Evolutionary conservation across 2,113 vertebrate genomes (phyloP).

Genomic region (Myiagra hebetior): DNA sequence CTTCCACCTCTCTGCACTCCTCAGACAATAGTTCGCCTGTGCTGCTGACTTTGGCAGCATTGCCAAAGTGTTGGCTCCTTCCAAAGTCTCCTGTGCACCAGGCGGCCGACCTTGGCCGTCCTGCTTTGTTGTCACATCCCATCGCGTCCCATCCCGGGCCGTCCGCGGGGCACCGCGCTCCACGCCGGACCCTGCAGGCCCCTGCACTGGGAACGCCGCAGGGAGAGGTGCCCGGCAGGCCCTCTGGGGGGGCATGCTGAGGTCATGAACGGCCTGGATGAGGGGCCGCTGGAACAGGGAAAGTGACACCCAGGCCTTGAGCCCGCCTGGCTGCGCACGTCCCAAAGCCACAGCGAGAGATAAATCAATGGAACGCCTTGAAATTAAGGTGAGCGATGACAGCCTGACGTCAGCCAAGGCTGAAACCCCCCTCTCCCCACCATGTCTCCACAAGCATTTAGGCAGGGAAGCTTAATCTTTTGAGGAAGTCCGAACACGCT

Average conservation of each 20-base stretch:
- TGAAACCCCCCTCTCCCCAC: not conserved
- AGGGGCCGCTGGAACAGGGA: not conserved
- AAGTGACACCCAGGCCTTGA: not conserved
- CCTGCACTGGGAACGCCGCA: fast-evolving
- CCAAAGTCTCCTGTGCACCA: not conserved
- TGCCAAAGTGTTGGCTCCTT: not conserved
- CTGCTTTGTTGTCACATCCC: not conserved
- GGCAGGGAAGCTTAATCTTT: not conserved
- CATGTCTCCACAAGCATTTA: not conserved
- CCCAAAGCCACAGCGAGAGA: fast-evolving
- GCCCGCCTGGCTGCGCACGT: fast-evolving
- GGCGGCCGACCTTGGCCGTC: not conserved
- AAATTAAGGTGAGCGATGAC: not conserved
- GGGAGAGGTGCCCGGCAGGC: not conserved
- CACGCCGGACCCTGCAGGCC: fast-evolving
- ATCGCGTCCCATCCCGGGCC: too few relatives aligned
- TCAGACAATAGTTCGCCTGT: not conserved
- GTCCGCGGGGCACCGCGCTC: fast-evolving
- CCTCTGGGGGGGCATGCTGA: not conserved
- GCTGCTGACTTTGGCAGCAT: not conserved
- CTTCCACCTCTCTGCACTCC: slow-evolving; percentile 24
- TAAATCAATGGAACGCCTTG: not conserved
- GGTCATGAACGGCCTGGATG: not conserved
- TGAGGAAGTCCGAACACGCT: not conserved
- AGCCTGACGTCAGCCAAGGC: not conserved